Evolutionary conservation across 2,888 invertebrate genomes (phyloP), one percentile per base, ranked within the genome.

Genomic region (Cheilosia variabilis): DNA sequence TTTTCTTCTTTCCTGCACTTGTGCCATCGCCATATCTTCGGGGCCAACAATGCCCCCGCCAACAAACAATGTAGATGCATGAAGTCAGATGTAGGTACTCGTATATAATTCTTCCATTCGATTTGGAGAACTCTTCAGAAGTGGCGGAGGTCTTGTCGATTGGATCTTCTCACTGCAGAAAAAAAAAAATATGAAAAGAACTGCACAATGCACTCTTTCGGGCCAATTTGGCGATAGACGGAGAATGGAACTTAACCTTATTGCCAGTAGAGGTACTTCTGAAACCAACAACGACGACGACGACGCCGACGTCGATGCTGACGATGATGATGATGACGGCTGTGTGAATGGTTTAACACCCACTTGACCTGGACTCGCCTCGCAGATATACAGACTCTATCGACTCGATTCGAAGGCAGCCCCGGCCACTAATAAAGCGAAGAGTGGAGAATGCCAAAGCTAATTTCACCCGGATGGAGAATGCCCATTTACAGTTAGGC

Each of bases 261-360:
- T 62, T 72, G 37, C 34, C 45, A 31, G 66, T n/a, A 1, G 24
- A 24, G 52, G 52, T 41, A 65, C 55, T 79, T 66, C 27, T 45
- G 43, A 43, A 37, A 17, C 41, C 13, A 47, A 41, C 45, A 72
- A 63, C 31, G 55, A 55, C 27, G 63, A 62, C 22, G 71, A 62
- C 37, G 37, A 37, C 62, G 17, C 22, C 41, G 37, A 34, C 15
- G 41, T 5, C 5, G 58, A 57, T 31, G 73, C 47, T 47, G 63
- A 69, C 55, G 71, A 73, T 68, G 75, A 65, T 80, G 80, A 86
- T 81, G 81, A 81, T 80, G 84, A 84, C 81, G 72, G 76, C 81
- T 80, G 27, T 86, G 81, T 86, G 80, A 86, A 81, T 81, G 81
- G 72, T 77, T 81, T 63, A 86, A 81, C 86, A 86, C 86, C 81